Evolutionary conservation across 2,113 vertebrate species (phyloP).

Genomic region (Myotis yumanensis): DNA sequence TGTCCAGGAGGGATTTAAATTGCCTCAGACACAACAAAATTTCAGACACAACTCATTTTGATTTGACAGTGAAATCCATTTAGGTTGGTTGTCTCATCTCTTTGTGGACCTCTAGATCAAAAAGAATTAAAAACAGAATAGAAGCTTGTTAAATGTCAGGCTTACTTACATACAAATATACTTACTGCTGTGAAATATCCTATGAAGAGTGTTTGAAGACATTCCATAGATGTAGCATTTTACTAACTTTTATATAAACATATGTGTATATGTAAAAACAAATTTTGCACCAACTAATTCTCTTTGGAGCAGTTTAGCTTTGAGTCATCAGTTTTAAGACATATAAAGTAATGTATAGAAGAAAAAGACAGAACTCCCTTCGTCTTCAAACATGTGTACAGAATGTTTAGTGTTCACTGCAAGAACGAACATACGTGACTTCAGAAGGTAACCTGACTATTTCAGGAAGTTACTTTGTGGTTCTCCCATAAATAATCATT

Average conservation of each 20-base stretch:
- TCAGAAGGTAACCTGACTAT: not conserved
- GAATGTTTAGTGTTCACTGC: not conserved
- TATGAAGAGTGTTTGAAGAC: not conserved
- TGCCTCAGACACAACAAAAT: not conserved
- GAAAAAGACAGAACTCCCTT: not conserved
- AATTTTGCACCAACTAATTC: not conserved
- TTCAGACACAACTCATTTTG: not conserved
- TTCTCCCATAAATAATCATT: not conserved
- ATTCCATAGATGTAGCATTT: not conserved
- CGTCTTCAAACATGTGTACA: not conserved
- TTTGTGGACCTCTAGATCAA: not conserved
- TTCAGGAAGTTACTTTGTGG: not conserved
- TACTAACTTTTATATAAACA: not conserved
- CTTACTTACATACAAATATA: not conserved
- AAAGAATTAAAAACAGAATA: not conserved
- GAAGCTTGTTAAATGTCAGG: not conserved
- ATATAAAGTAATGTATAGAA: not conserved
- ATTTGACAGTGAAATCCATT: not conserved
- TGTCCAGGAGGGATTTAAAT: not conserved
- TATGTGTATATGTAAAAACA: not conserved
- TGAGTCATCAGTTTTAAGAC: not conserved
- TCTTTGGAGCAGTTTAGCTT: not conserved
- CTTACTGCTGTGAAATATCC: not conserved
- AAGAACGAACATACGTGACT: not conserved
- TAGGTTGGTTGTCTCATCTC: not conserved